Evolutionary conservation across 2,113 vertebrate genomes (phyloP).

Genomic region (Geococcyx californianus): DNA sequence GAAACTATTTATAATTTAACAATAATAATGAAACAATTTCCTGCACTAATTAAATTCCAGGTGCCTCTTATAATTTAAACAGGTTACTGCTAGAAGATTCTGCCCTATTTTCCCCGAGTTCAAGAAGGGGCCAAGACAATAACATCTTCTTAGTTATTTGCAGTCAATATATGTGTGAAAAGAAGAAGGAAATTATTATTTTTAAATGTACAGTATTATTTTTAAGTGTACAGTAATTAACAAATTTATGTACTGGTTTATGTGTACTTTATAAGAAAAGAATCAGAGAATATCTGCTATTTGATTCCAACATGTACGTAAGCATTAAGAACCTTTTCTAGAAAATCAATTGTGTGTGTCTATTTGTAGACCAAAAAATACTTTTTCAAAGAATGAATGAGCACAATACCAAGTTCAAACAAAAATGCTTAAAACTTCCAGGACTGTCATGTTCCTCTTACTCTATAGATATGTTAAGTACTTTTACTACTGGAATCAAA

Average conservation of each 20-base stretch:
- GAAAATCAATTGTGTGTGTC: background rate
- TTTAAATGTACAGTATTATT: background rate
- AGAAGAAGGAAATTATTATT: background rate
- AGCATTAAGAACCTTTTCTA: background rate
- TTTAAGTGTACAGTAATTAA: background rate
- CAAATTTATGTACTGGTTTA: background rate
- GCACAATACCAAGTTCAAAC: background rate
- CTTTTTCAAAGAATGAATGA: background rate
- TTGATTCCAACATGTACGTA: background rate
- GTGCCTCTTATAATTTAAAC: background rate
- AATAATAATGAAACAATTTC: background rate
- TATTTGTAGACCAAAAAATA: background rate
- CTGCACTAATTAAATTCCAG: background rate
- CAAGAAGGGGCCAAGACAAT: background rate
- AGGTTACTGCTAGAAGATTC: background rate
- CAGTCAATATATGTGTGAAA: background rate
- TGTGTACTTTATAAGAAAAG: background rate
- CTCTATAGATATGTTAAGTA: background rate
- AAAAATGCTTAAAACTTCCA: background rate
- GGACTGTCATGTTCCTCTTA: background rate
- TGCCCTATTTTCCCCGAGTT: background rate
- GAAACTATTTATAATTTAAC: background rate
- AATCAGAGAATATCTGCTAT: background rate
- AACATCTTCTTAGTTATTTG: background rate
- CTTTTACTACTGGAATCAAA: background rate